These are phyloP conservation scores for Euura saliciscinereae DNA, from an alignment of 1,140 invertebrate genomes.

Conservation along the genomic window DNA sequence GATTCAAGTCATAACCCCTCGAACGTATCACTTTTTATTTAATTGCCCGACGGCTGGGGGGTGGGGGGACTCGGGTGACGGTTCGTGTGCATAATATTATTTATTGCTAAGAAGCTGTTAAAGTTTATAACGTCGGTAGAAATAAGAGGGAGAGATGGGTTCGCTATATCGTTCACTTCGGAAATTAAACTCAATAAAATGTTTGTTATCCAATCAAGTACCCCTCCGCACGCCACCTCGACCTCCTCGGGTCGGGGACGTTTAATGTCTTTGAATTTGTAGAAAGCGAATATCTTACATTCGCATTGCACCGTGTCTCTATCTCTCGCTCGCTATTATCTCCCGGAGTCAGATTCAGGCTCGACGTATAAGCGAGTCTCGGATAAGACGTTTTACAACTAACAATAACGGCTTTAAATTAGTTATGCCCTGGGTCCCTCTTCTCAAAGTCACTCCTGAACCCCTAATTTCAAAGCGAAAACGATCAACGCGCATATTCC, in stretches of 20 bases:
- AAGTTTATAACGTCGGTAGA: conserved; percentile 45
- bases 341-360: background rate
- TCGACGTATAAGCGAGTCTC: too few relatives aligned
- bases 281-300: conserved; percentile 19
- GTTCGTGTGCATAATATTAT: conserved; percentile 59
- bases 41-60: conserved; percentile 49
- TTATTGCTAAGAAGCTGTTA: conserved; percentile 59
- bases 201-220: conserved; percentile 59
- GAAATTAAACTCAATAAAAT: conserved; percentile 61
- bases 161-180: conserved; percentile 30
- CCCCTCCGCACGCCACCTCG: background rate
- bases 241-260: background rate
- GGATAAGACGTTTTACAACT: conserved; percentile 10
- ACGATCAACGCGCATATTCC: conserved; percentile 15
- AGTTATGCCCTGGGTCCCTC: conserved; percentile 25
- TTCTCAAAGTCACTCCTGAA: background rate
- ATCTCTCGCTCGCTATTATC: conserved; percentile 8
- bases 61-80: background rate
- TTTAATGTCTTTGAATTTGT: conserved; percentile 32
- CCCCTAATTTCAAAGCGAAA: background rate
- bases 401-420: conserved; percentile 18
- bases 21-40: conserved; percentile 61
- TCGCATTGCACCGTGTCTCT: too few relatives aligned
- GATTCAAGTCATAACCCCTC: conserved; percentile 58
- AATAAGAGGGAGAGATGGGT: too few relatives aligned